A percentile compares a stretch with the other conserved stretches of the same genome.
Conservation (phyloP, 2,797 vertebrate species). For the Darevskia mixta region DNA sequence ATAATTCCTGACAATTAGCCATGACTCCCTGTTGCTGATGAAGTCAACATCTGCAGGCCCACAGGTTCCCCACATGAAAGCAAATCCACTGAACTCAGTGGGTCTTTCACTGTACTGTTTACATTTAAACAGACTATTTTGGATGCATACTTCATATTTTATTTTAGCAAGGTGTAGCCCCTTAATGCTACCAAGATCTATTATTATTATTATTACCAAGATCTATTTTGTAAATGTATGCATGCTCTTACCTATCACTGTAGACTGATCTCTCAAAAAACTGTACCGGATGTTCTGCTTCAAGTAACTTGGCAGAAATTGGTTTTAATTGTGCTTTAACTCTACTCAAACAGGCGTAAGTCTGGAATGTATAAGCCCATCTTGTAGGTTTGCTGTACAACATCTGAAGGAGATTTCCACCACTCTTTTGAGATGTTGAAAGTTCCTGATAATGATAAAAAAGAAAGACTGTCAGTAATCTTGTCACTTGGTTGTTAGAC, state of each 20-base stretch:
- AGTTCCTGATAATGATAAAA: conserved; percentile 78
- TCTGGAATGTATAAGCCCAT: conserved; percentile 91
- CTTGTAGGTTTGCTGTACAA: conserved; percentile 86
- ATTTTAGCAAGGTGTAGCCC: background rate
- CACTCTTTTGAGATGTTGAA: conserved; percentile 88
- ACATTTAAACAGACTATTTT: background rate
- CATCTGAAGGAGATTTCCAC: conserved; percentile 91
- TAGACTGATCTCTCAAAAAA: conserved; percentile 89
- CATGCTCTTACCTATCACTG: conserved; percentile 84
- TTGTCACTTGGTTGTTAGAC: no score
- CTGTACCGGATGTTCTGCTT: conserved; percentile 87
- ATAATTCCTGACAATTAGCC: background rate
- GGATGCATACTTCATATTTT: background rate
- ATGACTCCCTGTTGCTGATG: background rate
- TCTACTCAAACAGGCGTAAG: conserved; percentile 85
- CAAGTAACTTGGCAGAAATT: conserved; percentile 80
- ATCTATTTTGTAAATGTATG: background rate
- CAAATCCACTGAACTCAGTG: background rate
- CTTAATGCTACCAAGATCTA: background rate
- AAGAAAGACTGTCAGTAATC: background rate
- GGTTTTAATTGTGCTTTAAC: conserved; percentile 84
- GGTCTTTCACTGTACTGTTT: background rate
- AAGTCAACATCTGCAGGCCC: background rate
- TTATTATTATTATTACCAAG: no score
- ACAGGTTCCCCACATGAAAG: background rate